Percentiles rank a stretch among this genome's conserved stretches.
These are phyloP conservation scores for Melieria crassipennis DNA, from an alignment of 2,888 invertebrate genomes.

Conservation along the genomic window DNA sequence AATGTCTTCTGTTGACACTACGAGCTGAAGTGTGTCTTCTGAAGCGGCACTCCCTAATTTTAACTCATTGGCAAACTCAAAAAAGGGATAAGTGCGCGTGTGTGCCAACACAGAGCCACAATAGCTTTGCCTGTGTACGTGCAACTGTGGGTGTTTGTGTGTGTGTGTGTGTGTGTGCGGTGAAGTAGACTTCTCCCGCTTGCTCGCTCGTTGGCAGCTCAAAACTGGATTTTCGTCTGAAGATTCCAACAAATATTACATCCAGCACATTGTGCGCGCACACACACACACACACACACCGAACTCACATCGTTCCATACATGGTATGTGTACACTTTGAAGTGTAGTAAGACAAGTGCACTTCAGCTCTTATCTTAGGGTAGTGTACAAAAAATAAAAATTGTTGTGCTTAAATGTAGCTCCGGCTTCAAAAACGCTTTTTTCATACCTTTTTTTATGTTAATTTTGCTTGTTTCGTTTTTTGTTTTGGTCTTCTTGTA, in stretches of 20 bases:
- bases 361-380: neutral
- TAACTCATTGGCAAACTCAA: constrained; percentile 3
- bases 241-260: neutral
- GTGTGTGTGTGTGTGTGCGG: constrained; percentile 9
- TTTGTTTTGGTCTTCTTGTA: no score
- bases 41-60: constrained; percentile 7
- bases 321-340: neutral
- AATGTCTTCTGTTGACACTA: no score
- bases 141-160: neutral
- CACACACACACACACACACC: neutral
- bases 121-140: neutral
- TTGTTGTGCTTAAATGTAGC: no score
- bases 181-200: neutral
- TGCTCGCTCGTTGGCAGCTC: constrained; percentile 1
- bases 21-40: neutral
- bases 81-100: constrained; percentile 23
- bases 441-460: no score
- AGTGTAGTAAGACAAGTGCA: neutral
- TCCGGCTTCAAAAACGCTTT: no score
- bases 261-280: neutral
- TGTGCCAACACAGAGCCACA: neutral
- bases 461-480: no score
- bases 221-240: constrained; percentile 30
- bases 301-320: neutral
- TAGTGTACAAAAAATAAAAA: neutral